These are phyloP conservation scores for Stichopus horrens DNA, from an alignment of 53 echinoderm and acorn worm genomes.

Conservation along the genomic window DNA sequence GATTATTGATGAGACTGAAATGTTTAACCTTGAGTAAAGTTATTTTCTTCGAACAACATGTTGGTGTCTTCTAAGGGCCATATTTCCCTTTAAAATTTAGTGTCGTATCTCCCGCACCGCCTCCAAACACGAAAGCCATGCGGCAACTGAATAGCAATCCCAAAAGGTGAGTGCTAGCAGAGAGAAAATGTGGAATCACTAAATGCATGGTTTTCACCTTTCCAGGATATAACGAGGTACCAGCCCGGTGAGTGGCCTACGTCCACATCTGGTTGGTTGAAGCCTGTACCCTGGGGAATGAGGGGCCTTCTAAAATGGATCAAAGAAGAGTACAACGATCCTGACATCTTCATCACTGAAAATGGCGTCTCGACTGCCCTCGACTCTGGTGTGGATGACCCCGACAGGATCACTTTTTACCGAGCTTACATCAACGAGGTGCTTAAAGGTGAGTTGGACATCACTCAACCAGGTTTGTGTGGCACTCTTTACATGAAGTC, in stretches of 20 bases:
- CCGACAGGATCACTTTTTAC: constrained; percentile 68
- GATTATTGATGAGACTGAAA: too few species aligned
- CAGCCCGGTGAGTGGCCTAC: constrained; percentile 86
- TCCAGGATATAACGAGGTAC: constrained; percentile 74
- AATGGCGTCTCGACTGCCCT: constrained; percentile 81
- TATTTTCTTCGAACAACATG: too few species aligned
- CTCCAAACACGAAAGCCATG: too few species aligned
- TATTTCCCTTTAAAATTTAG: too few species aligned
- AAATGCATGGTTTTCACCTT: not conserved
- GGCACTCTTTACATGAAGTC: too few species aligned
- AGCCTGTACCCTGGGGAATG: constrained; percentile 86
- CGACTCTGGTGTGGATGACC: constrained; percentile 59
- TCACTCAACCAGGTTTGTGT: too few species aligned
- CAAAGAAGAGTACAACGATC: constrained; percentile 71
- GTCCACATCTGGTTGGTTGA: constrained; percentile 73
- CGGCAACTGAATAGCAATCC: too few species aligned
- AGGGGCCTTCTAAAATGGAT: constrained; percentile 81
- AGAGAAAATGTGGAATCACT: too few species aligned
- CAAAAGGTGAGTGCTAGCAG: too few species aligned
- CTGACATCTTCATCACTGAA: constrained; percentile 84
- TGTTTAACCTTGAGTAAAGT: too few species aligned
- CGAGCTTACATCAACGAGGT: constrained; percentile 79
- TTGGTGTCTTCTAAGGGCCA: too few species aligned
- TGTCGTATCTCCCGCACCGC: too few species aligned
- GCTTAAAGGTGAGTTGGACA: constrained; percentile 63